Evolutionary conservation across 2,888 invertebrate species (phyloP).

Genomic region (Epistrophe grossulariae): DNA sequence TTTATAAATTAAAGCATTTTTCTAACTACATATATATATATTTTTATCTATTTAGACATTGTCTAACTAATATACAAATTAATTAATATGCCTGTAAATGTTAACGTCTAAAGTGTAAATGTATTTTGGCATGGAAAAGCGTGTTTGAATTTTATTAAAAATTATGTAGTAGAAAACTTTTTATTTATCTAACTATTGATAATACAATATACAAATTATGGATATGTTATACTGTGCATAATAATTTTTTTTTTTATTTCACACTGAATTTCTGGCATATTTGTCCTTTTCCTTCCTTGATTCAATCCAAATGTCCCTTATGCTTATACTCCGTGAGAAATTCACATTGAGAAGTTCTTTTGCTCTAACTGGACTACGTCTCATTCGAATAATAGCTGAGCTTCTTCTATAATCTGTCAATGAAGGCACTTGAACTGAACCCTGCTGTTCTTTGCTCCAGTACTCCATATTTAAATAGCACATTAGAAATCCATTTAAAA

Average conservation of each 20-base stretch:
- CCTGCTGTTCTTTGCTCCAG: conserved; percentile 80
- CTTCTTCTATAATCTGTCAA: conserved; percentile 80
- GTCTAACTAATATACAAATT: no score
- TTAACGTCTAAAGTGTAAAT: no score
- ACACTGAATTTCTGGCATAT: conserved; percentile 38
- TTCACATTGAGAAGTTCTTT: conserved; percentile 17
- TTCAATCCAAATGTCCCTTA: conserved; percentile 79
- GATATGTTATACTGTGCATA: no score
- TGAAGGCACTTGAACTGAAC: conserved; percentile 80
- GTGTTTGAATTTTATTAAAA: no score
- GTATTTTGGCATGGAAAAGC: no score
- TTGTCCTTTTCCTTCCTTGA: not conserved
- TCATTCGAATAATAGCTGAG: conserved; percentile 79
- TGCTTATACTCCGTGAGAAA: conserved; percentile 77
- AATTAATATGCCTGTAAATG: no score
- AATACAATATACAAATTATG: no score
- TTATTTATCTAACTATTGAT: no score
- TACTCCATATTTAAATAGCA: conserved; percentile 81
- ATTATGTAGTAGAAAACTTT: no score
- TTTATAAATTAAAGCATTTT: no score
- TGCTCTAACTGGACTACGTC: conserved; percentile 77
- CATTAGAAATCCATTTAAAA: conserved; percentile 80
- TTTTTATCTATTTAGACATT: no score
- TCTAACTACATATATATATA: no score
- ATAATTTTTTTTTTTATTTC: not conserved